Evolutionary conservation across 2,113 vertebrate species (phyloP).

Genomic region (Synchiropus splendidus): DNA sequence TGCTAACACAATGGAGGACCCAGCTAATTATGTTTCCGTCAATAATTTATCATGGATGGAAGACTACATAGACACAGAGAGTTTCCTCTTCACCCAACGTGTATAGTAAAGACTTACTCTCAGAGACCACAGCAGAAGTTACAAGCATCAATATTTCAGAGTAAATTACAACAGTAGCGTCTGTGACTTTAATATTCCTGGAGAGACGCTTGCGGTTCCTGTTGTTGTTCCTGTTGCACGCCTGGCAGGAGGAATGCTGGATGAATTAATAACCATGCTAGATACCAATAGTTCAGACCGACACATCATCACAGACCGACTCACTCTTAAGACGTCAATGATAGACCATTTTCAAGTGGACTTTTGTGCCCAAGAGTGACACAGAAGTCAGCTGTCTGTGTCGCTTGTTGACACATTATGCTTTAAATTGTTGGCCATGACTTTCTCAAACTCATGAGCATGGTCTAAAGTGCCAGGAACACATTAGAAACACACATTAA

Average conservation of each 20-base stretch:
- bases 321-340: neutral
- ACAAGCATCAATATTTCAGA: conserved; percentile 67
- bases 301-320: too few relatives aligned
- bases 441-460: too few relatives aligned
- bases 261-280: conserved; percentile 43
- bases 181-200: conserved; percentile 53
- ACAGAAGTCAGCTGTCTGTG: too few relatives aligned
- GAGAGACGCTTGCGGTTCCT: conserved; percentile 20
- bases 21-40: conserved; percentile 62
- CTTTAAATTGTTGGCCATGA: too few relatives aligned
- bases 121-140: conserved; percentile 50
- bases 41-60: conserved; percentile 58
- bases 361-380: too few relatives aligned
- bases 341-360: neutral
- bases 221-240: conserved; percentile 41
- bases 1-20: conserved; percentile 48
- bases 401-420: too few relatives aligned
- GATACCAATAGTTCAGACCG: too few relatives aligned
- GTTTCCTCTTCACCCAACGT: conserved; percentile 34
- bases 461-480: too few relatives aligned
- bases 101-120: conserved; percentile 41
- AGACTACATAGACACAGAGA: conserved; percentile 34
- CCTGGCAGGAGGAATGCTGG: conserved; percentile 18
- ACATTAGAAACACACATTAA: too few relatives aligned
- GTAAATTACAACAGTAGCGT: conserved; percentile 62